These are phyloP conservation scores for Hafferia zeledoni DNA, from an alignment of 2,797 vertebrate genomes.

Conservation along the genomic window DNA sequence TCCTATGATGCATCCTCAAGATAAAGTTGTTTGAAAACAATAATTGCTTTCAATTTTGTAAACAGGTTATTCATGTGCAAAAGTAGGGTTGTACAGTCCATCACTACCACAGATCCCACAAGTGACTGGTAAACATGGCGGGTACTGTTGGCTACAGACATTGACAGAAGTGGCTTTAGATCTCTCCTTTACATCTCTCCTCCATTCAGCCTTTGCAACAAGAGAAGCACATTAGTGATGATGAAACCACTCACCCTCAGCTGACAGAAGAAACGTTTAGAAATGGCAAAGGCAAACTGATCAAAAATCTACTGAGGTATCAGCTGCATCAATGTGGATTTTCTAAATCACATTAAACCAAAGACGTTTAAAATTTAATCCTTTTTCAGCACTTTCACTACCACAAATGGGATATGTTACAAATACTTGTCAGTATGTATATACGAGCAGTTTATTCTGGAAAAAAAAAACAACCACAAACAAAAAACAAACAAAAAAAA, in stretches of 20 bases:
- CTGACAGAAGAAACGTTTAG: conserved; percentile 32
- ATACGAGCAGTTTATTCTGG: not conserved
- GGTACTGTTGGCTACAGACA: not conserved
- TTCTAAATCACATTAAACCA: not conserved
- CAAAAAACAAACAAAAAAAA: too few relatives aligned
- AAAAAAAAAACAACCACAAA: not conserved
- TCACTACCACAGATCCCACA: too few relatives aligned
- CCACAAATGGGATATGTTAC: not conserved
- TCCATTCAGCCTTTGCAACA: conserved; percentile 30
- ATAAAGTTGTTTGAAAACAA: not conserved
- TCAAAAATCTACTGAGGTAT: conserved; percentile 13
- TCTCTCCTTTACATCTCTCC: not conserved
- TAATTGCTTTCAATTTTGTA: not conserved
- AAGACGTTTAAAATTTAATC: not conserved
- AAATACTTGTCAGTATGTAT: not conserved
- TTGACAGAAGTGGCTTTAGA: not conserved
- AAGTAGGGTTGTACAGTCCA: not conserved
- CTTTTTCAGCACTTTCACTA: not conserved
- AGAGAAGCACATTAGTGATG: conserved; percentile 8
- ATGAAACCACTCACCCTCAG: conserved; percentile 36
- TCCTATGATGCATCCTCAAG: not conserved
- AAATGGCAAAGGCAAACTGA: conserved; percentile 40
- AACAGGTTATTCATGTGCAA: fast-evolving
- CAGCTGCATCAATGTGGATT: not conserved
- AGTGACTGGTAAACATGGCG: not conserved